These are phyloP conservation scores for Colius striatus DNA, from an alignment of 2,113 vertebrate genomes.

Conservation along the genomic window DNA sequence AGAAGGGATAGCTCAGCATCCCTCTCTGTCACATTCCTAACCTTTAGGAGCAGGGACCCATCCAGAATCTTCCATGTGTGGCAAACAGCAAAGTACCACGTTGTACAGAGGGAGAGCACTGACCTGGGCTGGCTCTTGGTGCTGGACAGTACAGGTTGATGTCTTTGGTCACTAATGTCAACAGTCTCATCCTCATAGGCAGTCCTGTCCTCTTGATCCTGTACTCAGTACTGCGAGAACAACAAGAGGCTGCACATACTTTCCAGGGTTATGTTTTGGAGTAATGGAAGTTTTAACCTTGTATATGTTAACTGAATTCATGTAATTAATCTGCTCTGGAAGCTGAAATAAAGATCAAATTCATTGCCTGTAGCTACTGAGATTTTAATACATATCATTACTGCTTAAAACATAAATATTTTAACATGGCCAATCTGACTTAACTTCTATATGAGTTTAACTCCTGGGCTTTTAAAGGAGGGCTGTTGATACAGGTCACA, in stretches of 20 bases:
- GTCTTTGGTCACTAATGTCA: not conserved
- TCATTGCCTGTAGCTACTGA: not conserved
- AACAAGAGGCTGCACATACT: not conserved
- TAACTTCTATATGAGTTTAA: not conserved
- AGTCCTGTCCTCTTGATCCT: not conserved
- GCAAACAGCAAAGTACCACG: not conserved
- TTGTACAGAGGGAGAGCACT: not conserved
- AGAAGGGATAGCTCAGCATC: not conserved
- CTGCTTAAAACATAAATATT: constrained; percentile 1
- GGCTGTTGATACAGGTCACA: not conserved
- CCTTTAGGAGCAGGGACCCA: not conserved
- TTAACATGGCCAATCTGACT: not conserved
- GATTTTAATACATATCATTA: not conserved
- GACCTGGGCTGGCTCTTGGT: not conserved
- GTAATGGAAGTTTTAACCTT: not conserved
- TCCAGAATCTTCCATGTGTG: rapidly evolving
- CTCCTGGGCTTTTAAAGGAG: not conserved
- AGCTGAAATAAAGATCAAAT: not conserved
- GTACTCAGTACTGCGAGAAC: not conserved
- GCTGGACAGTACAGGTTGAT: not conserved
- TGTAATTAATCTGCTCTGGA: constrained; percentile 4
- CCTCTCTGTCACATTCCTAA: not conserved
- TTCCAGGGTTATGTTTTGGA: not conserved
- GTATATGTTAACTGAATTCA: not conserved
- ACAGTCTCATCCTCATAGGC: not conserved